phyloP scores from a whole-genome alignment of 2,797 vertebrate species.

The Darevskia mixta region DNA sequence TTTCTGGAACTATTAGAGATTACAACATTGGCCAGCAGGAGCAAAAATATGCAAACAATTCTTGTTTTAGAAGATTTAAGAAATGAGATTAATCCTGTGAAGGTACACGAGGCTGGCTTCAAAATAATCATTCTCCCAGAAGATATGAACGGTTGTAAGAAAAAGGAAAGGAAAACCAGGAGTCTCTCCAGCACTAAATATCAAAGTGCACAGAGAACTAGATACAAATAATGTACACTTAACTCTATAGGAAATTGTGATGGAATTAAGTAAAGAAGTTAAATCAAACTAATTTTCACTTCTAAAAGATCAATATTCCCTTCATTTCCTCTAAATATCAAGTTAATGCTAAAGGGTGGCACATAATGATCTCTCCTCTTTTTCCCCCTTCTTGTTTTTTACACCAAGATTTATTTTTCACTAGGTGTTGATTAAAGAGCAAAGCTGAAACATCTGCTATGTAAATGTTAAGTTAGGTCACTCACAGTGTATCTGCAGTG shows the following conservation, averaged over 20 bases:
- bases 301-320: conserved; percentile 26
- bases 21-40: not conserved
- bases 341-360: conserved; percentile 38
- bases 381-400: conserved; percentile 17
- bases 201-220: not conserved
- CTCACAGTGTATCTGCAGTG: conserved; percentile 69
- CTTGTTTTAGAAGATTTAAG: not conserved
- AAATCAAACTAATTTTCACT: conserved; percentile 34
- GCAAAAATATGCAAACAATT: not conserved
- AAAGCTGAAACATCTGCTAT: conserved; percentile 55
- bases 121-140: not conserved
- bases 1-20: not conserved
- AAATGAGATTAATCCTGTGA: not conserved
- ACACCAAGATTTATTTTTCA: conserved; percentile 61
- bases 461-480: conserved; percentile 63
- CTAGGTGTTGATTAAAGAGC: conserved; percentile 60
- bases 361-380: conserved; percentile 39
- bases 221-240: conserved; percentile 2
- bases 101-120: too few relatives aligned
- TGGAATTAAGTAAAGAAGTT: not conserved
- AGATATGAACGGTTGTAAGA: not conserved
- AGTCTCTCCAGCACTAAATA: not conserved
- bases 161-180: not conserved
- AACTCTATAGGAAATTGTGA: not conserved
- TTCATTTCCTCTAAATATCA: conserved; percentile 21